phyloP scores from a whole-genome alignment of 2,113 vertebrate species.

The Turnix velox region DNA sequence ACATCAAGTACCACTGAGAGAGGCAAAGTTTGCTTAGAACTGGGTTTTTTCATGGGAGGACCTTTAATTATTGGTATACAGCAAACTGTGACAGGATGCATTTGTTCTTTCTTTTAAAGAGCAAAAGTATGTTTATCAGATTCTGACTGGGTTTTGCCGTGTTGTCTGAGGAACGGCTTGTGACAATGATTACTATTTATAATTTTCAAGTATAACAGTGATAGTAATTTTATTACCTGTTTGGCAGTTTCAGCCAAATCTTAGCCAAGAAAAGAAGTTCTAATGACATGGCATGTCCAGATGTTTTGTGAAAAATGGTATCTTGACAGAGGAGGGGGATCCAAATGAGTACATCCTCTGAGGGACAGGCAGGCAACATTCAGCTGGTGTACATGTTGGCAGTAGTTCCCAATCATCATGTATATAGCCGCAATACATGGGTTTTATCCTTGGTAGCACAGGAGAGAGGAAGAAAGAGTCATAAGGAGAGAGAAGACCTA shows the following conservation, averaged over 20 bases:
- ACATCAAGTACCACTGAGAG: background rate
- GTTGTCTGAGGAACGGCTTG: background rate
- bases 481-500: background rate
- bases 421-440: background rate
- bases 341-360: background rate
- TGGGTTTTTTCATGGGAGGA: background rate
- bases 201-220: background rate
- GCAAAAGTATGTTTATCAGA: background rate
- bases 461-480: background rate
- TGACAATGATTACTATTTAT: background rate
- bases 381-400: background rate
- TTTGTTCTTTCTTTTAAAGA: background rate
- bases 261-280: background rate
- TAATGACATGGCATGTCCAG: background rate
- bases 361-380: background rate
- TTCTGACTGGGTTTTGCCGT: background rate
- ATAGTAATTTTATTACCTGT: background rate
- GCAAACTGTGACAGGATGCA: background rate
- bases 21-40: background rate
- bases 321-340: background rate
- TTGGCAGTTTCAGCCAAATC: background rate
- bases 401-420: background rate
- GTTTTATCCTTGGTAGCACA: background rate
- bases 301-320: background rate
- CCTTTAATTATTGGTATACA: background rate